Evolutionary conservation across 2,113 vertebrate species (phyloP), one percentile per base, ranked within the genome.

Genomic region (Thalassarche chlororhynchos): DNA sequence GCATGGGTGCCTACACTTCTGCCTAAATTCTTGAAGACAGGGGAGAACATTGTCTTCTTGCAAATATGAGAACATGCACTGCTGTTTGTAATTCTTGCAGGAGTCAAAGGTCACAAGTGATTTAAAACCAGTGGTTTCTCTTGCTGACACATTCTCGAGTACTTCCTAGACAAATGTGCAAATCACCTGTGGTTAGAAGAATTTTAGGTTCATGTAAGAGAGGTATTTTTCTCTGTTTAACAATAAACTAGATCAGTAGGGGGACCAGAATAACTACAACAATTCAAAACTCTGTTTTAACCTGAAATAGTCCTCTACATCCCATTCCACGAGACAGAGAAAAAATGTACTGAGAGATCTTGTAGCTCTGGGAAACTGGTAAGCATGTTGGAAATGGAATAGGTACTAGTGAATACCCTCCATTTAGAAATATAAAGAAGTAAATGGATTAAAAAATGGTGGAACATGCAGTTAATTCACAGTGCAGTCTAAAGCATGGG

Each of bases 271-370:
- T 80, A 83, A 71, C 29, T 62, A 32, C 31, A 80, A 74, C 68
- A 93, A 70, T 94, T 96, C 92, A 87, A 1, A 96, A 93, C 79
- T 93, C 51, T 61, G 65, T 84, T 97, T 87, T 74, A 84, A 91
- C 28, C 28, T 69, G 64, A 92, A 94, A 83, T 78, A 89, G 75
- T 85, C 47, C 40, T 90, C 76, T 75, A 42, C 4, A n/a, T 74
- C 28, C 69, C 14, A 71, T 92, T 58, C 55, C 54, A 66, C 13
- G 17, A 75, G 23, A 68, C n/a, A 89, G 44, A 90, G 62, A 46
- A 92, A 61, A 92, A 92, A 47, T 17, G 14, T 86, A 31, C 75
- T 12, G 17, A 47, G 79, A 75, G 34, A 61, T 86, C 65, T 65
- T 38, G 72, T 94, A 64, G 44, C 71, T 91, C 65, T 82, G 64